These are phyloP conservation scores for Tyto alba DNA, from an alignment of 2,113 vertebrate genomes.

Conservation along the genomic window DNA sequence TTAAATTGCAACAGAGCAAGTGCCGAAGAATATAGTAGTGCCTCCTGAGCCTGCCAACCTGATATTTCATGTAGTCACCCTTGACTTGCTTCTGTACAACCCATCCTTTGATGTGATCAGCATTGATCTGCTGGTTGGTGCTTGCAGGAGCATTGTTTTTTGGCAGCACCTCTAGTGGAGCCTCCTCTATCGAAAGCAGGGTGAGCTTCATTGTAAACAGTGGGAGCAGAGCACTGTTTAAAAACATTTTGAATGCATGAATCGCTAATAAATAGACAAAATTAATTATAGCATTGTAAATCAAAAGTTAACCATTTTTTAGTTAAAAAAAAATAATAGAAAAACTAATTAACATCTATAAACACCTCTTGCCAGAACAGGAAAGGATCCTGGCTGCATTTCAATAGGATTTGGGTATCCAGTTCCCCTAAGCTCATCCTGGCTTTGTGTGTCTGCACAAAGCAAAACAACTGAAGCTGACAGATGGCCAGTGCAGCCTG, in stretches of 20 bases:
- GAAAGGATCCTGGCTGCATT: neutral
- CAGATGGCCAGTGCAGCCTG: neutral
- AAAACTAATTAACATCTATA: neutral
- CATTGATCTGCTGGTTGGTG: neutral
- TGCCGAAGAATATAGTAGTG: neutral
- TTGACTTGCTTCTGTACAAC: conserved; percentile 32
- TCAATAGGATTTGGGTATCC: neutral
- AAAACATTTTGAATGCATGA: neutral
- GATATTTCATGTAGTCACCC: conserved; percentile 24
- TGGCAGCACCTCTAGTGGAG: neutral
- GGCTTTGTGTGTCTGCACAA: neutral
- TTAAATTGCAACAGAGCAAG: neutral
- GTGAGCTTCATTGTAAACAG: neutral
- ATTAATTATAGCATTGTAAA: neutral
- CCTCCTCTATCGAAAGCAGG: neutral
- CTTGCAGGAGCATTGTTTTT: conserved; percentile 30
- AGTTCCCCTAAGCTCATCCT: neutral
- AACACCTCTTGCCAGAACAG: neutral
- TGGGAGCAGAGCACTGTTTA: neutral
- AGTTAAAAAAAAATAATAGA: neutral
- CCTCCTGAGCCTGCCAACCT: neutral
- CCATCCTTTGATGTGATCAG: neutral
- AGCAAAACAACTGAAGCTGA: neutral
- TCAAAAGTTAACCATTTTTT: neutral
- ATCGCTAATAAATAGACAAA: neutral